Conservation (phyloP, 2,797 vertebrate genomes). For the Coregonus suidteri region DNA sequence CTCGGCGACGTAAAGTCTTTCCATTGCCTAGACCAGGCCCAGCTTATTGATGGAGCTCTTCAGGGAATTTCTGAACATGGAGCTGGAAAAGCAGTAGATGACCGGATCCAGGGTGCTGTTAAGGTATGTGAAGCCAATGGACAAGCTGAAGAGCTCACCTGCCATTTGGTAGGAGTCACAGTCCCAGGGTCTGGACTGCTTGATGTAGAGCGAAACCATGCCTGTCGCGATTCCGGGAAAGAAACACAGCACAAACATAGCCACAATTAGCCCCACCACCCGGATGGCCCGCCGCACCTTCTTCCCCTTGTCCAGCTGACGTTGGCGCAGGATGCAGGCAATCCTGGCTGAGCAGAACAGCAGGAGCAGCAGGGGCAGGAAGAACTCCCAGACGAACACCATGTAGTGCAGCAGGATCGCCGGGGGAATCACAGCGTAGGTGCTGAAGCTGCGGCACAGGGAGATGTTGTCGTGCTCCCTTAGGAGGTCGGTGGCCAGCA, state of each 20-base stretch:
- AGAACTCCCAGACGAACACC: constrained; percentile 64
- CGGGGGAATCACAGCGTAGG: neutral
- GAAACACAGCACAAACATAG: constrained; percentile 74
- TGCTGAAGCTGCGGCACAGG: constrained; percentile 64
- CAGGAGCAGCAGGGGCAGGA: constrained; percentile 71
- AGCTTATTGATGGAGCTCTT: constrained; percentile 43
- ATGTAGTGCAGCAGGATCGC: constrained; percentile 60
- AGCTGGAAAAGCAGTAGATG: constrained; percentile 70
- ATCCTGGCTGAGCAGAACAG: constrained; percentile 70
- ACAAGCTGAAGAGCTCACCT: constrained; percentile 60
- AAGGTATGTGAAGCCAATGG: constrained; percentile 70
- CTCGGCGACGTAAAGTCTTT: too few species aligned
- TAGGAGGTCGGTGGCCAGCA: constrained; percentile 56
- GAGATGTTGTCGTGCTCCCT: fast-evolving
- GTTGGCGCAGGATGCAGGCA: constrained; percentile 52
- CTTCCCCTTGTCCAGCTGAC: constrained; percentile 50
- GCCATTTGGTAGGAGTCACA: constrained; percentile 27
- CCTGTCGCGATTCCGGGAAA: constrained; percentile 67
- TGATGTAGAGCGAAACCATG: constrained; percentile 44
- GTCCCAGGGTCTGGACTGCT: fast-evolving
- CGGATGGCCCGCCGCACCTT: constrained; percentile 51
- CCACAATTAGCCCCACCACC: constrained; percentile 46
- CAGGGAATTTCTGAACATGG: constrained; percentile 56
- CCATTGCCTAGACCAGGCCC: too few species aligned
- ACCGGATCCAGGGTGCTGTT: constrained; percentile 75